A percentile compares a stretch with the other conserved stretches of the same genome.
phyloP scores from a whole-genome alignment of 2,797 vertebrate genomes.

The Pseudochromis fuscus region DNA sequence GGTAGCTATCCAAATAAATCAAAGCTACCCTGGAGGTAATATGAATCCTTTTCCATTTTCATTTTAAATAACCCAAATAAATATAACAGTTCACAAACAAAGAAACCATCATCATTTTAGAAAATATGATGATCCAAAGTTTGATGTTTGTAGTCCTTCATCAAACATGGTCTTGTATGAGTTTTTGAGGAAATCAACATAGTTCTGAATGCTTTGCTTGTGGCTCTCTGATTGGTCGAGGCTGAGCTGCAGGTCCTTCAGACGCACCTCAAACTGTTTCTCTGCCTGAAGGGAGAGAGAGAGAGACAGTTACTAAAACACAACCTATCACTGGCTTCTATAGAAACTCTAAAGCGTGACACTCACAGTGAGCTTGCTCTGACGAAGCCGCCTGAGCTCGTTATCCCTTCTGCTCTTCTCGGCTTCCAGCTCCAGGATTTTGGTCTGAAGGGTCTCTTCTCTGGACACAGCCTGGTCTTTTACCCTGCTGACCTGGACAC shows the following conservation, averaged over 20 bases:
- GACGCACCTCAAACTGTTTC: constrained; percentile 83
- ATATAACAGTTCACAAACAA: constrained; percentile 10
- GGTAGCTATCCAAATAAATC: not conserved
- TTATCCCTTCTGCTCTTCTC: constrained; percentile 84
- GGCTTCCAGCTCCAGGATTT: constrained; percentile 86
- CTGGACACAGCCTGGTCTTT: constrained; percentile 79
- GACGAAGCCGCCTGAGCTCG: constrained; percentile 84
- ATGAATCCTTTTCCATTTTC: not conserved
- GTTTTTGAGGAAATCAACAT: constrained; percentile 90
- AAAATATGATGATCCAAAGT: constrained; percentile 71
- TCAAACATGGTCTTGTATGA: constrained; percentile 90
- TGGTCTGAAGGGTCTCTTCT: constrained; percentile 85
- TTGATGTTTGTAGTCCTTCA: constrained; percentile 70
- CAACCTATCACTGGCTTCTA: not conserved
- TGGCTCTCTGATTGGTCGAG: constrained; percentile 90
- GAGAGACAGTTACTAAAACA: not conserved
- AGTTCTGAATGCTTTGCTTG: constrained; percentile 91
- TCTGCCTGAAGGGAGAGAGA: constrained; percentile 80
- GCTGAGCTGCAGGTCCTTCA: constrained; percentile 90
- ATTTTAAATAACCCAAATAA: constrained; percentile 15
- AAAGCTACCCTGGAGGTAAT: not conserved
- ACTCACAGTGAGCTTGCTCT: constrained; percentile 85
- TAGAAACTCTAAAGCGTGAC: not conserved
- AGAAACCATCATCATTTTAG: constrained; percentile 66
- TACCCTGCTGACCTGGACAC: constrained; percentile 85